Evolutionary conservation across 1,140 invertebrate species (phyloP).

Genomic region (Adoxophyes honmai): DNA sequence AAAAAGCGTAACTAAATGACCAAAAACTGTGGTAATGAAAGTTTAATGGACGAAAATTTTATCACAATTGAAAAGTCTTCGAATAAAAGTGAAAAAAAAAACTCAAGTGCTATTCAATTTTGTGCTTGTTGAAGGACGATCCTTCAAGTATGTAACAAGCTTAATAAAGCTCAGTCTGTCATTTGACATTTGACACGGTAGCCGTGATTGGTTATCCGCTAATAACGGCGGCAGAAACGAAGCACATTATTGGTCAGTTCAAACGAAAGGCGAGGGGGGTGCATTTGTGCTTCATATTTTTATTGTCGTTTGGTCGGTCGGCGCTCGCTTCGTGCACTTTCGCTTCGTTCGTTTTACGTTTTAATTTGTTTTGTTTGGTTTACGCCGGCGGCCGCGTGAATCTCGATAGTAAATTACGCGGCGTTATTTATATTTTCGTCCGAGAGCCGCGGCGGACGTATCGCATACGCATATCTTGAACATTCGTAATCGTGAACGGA

Average conservation of each 20-base stretch:
- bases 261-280: conserved; percentile 5
- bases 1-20: no score
- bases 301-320: conserved; percentile 4
- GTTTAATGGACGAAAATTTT: no score
- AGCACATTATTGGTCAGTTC: not conserved
- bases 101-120: not conserved
- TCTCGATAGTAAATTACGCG: conserved; percentile 16
- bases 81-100: not conserved
- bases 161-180: conserved; percentile 7
- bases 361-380: conserved; percentile 16
- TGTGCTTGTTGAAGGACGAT: not conserved
- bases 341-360: no score
- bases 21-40: no score
- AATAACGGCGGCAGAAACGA: conserved; percentile 11
- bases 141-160: conserved; percentile 3
- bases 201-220: not conserved
- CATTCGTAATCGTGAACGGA: conserved; percentile 9
- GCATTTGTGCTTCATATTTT: conserved; percentile 11
- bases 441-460: not conserved
- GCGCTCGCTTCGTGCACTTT: conserved; percentile 3
- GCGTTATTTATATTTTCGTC: conserved; percentile 13
- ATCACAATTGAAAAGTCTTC: no score
- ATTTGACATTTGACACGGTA: conserved; percentile 11
- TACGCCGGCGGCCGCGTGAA: conserved; percentile 11
- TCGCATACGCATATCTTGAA: conserved; percentile 6